These are phyloP conservation scores for Dendrocincla fuliginosa DNA, from an alignment of 2,797 vertebrate species.

Conservation along the genomic window DNA sequence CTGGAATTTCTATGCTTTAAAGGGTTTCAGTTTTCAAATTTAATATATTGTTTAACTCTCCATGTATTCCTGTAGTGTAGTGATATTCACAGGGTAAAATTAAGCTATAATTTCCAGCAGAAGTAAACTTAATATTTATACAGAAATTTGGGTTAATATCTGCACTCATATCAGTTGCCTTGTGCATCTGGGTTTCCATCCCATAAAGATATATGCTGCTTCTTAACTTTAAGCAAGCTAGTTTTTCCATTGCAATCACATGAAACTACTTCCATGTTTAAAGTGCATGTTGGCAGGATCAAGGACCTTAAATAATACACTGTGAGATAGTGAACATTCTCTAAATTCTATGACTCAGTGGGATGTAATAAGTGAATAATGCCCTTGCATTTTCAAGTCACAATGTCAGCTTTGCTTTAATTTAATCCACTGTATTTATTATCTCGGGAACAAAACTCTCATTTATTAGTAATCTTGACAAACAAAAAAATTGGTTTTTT, in stretches of 20 bases:
- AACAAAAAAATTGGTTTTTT: not conserved
- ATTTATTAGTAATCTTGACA: not conserved
- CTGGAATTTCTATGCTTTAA: not conserved
- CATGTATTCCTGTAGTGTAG: not conserved
- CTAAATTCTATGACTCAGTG: not conserved
- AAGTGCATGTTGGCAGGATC: not conserved
- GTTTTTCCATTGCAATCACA: not conserved
- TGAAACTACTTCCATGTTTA: not conserved
- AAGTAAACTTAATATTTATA: not conserved
- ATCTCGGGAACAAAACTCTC: not conserved
- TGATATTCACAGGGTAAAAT: not conserved
- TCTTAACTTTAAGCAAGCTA: not conserved
- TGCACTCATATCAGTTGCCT: not conserved
- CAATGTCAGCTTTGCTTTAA: not conserved
- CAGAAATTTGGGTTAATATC: not conserved
- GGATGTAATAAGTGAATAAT: not conserved
- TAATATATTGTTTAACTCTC: not conserved
- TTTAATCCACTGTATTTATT: conserved; percentile 19
- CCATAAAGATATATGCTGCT: not conserved
- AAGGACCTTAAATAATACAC: not conserved
- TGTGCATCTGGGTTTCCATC: not conserved
- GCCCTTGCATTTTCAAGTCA: conserved; percentile 12
- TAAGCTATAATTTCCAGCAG: not conserved
- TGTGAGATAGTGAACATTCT: not conserved
- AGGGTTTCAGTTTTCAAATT: not conserved